These are phyloP conservation scores for Melipona beecheii DNA, from an alignment of 2,888 invertebrate species.

Conservation along the genomic window DNA sequence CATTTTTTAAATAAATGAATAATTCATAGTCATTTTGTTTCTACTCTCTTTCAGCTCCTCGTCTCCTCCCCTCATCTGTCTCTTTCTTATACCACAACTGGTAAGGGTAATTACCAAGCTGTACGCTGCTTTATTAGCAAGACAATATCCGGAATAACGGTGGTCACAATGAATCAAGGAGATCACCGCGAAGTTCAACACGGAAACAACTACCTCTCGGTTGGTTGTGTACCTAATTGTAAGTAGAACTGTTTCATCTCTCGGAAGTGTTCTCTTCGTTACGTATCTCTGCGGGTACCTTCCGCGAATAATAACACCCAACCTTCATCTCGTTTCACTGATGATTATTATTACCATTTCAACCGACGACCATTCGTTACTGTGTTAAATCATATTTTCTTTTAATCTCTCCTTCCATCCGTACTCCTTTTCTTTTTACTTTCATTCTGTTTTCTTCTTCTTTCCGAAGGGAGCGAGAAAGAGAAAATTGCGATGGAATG, in stretches of 20 bases:
- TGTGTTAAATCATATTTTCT: constrained; percentile 20
- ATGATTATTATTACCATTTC: constrained; percentile 12
- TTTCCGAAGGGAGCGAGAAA: not conserved
- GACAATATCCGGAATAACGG: constrained; percentile 60
- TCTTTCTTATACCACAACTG: not conserved
- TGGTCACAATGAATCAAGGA: constrained; percentile 43
- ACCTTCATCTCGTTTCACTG: constrained; percentile 20
- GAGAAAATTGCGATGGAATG: not conserved
- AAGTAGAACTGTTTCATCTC: constrained; percentile 7
- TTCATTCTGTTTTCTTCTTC: not conserved
- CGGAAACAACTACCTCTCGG: constrained; percentile 1
- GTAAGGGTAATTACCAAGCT: constrained; percentile 41
- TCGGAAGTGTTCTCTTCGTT: constrained; percentile 21
- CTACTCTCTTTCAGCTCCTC: no score
- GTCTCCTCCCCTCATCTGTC: not conserved
- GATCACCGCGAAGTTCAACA: constrained; percentile 19
- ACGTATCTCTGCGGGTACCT: constrained; percentile 35
- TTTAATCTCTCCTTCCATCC: not conserved
- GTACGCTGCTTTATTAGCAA: constrained; percentile 44
- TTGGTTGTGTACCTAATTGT: not conserved
- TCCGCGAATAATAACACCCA: constrained; percentile 14
- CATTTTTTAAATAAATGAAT: not conserved
- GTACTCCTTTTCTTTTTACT: not conserved
- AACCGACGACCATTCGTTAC: not conserved
- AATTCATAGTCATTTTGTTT: not conserved